phyloP scores from a whole-genome alignment of 2,797 vertebrate genomes.

The Glossophaga mutica region DNA sequence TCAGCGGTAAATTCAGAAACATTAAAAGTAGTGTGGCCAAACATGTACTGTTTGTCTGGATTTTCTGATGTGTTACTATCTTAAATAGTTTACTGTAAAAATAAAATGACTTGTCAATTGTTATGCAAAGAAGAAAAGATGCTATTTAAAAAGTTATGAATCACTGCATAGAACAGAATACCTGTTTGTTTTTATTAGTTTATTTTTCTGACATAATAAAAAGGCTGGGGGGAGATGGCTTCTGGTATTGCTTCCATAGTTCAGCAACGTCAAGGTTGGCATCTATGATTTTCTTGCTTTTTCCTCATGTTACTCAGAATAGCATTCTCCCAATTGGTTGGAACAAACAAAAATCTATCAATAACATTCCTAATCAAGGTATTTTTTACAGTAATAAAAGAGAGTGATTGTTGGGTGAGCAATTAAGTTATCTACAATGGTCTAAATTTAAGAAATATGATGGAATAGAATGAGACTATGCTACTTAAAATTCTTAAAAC shows the following conservation, averaged over 20 bases:
- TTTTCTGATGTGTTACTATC: neutral
- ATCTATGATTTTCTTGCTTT: neutral
- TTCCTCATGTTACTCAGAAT: neutral
- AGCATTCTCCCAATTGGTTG: neutral
- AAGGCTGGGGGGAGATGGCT: neutral
- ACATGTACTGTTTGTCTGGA: neutral
- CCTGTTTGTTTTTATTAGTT: neutral
- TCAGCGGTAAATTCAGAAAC: neutral
- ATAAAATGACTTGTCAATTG: neutral
- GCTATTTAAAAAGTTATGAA: neutral
- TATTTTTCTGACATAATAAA: conserved; percentile 11
- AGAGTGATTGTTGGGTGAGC: neutral
- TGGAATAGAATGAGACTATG: neutral
- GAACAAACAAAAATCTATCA: neutral
- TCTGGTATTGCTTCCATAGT: neutral
- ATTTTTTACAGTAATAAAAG: neutral
- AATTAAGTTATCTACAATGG: neutral
- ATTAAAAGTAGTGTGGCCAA: neutral
- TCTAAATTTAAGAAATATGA: conserved; percentile 8
- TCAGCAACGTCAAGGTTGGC: neutral
- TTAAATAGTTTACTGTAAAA: conserved; percentile 23
- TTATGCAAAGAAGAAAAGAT: neutral
- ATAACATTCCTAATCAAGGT: neutral
- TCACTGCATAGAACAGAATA: neutral
- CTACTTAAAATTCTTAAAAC: neutral